Evolutionary conservation across 2,888 invertebrate species (phyloP).

Genomic region (Parnassius glacialis): DNA sequence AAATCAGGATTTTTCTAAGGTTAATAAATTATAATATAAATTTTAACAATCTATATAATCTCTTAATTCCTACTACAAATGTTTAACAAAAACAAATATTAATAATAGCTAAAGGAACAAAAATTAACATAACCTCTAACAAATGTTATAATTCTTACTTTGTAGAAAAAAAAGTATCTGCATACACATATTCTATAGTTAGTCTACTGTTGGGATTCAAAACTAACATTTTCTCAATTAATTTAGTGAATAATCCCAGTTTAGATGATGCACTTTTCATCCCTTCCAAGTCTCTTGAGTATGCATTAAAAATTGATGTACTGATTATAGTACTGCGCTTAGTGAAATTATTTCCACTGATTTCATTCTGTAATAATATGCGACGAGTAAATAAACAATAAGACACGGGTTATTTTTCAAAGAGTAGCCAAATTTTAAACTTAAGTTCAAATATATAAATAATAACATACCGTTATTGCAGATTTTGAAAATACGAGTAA

Average conservation of each 20-base stretch:
- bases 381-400: too few species aligned
- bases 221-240: conserved; percentile 51
- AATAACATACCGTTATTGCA: too few species aligned
- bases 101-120: neutral
- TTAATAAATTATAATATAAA: too few species aligned
- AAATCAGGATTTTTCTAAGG: too few species aligned
- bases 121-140: neutral
- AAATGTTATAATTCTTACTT: conserved; percentile 9
- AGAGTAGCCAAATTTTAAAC: too few species aligned
- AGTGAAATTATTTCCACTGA: conserved; percentile 27
- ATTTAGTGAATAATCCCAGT: conserved; percentile 30
- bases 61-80: too few species aligned
- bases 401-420: too few species aligned
- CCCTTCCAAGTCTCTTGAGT: neutral
- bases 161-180: conserved; percentile 45
- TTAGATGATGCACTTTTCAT: conserved; percentile 22
- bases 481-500: too few species aligned
- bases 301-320: conserved; percentile 26
- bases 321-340: conserved; percentile 32
- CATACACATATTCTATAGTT: conserved; percentile 47
- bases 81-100: too few species aligned
- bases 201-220: conserved; percentile 47
- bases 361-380: conserved; percentile 34
- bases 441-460: too few species aligned
- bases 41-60: too few species aligned